Conservation (phyloP, 2,113 vertebrate genomes). For the Dascyllus trimaculatus region DNA sequence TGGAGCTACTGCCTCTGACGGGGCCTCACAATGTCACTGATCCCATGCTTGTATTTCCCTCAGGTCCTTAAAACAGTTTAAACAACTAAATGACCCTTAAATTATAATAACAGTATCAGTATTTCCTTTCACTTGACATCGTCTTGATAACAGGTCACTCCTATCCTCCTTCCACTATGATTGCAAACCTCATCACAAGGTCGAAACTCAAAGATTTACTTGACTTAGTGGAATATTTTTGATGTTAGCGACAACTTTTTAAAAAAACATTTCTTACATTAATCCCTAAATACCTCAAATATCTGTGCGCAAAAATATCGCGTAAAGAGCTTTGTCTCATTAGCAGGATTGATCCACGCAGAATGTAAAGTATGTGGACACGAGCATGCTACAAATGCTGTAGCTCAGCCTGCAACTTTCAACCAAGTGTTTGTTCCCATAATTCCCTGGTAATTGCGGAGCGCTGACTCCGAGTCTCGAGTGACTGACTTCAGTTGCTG, state of each 20-base stretch:
- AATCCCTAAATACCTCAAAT: constrained; percentile 26
- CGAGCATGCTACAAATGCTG: constrained; percentile 38
- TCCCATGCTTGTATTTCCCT: too few relatives aligned
- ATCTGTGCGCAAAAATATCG: neutral
- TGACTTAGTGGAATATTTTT: too few relatives aligned
- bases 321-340: constrained; percentile 23
- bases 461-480: constrained; percentile 29
- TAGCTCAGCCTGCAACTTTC: constrained; percentile 24
- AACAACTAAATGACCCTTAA: too few relatives aligned
- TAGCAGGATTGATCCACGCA: constrained; percentile 29
- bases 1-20: too few relatives aligned
- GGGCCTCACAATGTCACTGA: too few relatives aligned
- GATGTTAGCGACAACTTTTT: neutral
- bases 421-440: constrained; percentile 54
- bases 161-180: too few relatives aligned
- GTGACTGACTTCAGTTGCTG: constrained; percentile 20
- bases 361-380: constrained; percentile 40
- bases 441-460: constrained; percentile 45
- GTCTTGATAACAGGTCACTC: too few relatives aligned
- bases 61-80: too few relatives aligned
- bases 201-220: too few relatives aligned
- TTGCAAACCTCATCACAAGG: too few relatives aligned
- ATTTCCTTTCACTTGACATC: too few relatives aligned
- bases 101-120: too few relatives aligned
- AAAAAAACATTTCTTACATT: neutral